Evolutionary conservation across 2,113 vertebrate genomes (phyloP).

Genomic region (Hylia prasina): DNA sequence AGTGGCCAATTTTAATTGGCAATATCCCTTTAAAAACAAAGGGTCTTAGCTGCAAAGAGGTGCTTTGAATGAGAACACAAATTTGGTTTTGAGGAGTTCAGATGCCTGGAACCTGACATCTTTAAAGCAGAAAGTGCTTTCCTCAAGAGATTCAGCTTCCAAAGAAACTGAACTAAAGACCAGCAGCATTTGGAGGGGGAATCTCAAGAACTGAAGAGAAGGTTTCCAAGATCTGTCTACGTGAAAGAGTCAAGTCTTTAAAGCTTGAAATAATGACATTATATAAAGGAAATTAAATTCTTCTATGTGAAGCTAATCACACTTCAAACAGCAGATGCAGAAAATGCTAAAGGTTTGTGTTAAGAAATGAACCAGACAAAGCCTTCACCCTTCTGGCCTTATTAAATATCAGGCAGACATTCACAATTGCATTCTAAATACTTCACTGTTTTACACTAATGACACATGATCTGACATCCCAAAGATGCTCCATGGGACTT

Average conservation of each 20-base stretch:
- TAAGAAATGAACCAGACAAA: background rate
- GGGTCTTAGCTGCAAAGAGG: background rate
- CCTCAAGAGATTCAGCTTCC: background rate
- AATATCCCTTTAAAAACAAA: conserved; percentile 54
- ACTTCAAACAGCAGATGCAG: background rate
- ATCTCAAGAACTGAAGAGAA: background rate
- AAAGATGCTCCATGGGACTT: background rate
- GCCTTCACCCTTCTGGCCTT: background rate
- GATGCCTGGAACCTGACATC: background rate
- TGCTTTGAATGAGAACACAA: background rate
- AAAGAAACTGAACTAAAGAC: background rate
- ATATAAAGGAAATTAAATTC: background rate
- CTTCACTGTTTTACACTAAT: background rate
- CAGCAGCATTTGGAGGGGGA: background rate
- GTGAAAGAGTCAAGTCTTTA: background rate
- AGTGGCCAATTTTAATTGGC: conserved; percentile 12
- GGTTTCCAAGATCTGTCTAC: background rate
- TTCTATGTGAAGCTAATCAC: background rate
- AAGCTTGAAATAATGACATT: background rate
- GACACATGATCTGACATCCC: background rate
- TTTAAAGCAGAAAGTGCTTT: background rate
- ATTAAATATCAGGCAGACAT: background rate
- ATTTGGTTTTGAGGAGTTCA: background rate
- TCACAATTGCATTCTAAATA: background rate
- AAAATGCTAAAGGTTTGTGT: background rate